A percentile compares a stretch with the other conserved stretches of the same genome.
These are phyloP conservation scores for Toxotes lorentzi DNA, from an alignment of 2,797 vertebrate species.

Conservation along the genomic window DNA sequence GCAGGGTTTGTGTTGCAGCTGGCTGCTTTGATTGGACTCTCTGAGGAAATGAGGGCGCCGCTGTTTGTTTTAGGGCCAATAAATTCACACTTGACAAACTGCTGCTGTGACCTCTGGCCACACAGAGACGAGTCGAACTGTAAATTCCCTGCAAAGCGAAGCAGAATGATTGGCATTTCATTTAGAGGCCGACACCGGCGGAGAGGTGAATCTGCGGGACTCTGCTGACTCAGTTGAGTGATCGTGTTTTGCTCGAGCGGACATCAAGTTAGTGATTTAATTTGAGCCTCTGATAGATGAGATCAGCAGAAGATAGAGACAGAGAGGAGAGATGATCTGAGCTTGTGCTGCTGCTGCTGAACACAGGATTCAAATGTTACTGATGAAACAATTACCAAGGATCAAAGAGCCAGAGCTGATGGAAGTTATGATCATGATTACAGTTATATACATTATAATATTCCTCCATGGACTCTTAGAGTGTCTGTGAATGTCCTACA, in stretches of 20 bases:
- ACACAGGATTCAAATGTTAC: conserved; percentile 7
- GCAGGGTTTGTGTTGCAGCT: conserved; percentile 6
- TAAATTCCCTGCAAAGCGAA: conserved; percentile 24
- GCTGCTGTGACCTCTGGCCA: conserved; percentile 24
- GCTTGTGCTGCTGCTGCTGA: conserved; percentile 4
- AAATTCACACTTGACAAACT: conserved; percentile 41
- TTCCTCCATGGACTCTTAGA: not conserved
- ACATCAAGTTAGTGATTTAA: conserved; percentile 51
- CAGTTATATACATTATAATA: not conserved
- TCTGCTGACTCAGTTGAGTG: conserved; percentile 58
- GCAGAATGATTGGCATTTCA: conserved; percentile 62
- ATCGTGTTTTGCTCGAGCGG: conserved; percentile 41
- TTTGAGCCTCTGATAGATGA: conserved; percentile 47
- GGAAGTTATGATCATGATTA: not conserved
- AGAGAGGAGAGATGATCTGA: conserved; percentile 26
- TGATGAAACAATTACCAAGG: not conserved
- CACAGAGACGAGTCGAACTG: conserved; percentile 1
- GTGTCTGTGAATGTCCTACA: not conserved
- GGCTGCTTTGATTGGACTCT: conserved; percentile 34
- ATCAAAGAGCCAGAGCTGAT: not conserved
- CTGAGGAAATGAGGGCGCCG: conserved; percentile 19
- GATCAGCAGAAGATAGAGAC: not conserved
- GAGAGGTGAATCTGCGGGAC: conserved; percentile 33
- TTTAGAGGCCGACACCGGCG: conserved; percentile 35
- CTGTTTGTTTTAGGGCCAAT: conserved; percentile 49